phyloP scores from a whole-genome alignment of 92 coral and sea anemone genomes.

The Isaurus tuberculatus region DNA sequence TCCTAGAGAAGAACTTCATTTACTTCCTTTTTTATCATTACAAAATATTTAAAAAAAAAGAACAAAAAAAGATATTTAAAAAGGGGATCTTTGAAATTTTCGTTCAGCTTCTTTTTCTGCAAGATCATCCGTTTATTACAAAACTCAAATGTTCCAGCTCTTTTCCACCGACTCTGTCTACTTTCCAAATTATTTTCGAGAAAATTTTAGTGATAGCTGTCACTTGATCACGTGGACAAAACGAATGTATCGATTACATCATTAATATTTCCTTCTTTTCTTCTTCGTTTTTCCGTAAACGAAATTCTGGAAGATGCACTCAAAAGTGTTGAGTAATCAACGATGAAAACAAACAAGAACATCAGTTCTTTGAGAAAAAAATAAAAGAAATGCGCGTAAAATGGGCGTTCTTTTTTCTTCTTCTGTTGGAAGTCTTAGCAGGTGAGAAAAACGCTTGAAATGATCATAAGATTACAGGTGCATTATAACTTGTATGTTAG shows the following conservation, averaged over 20 bases:
- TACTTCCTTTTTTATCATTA: not conserved
- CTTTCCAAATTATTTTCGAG: not conserved
- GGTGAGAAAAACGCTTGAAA: slow-evolving; percentile 39
- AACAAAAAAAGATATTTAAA: not conserved
- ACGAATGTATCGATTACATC: slow-evolving; percentile 20
- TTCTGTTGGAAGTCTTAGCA: slow-evolving; percentile 13
- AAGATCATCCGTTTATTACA: not conserved
- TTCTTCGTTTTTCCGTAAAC: not conserved
- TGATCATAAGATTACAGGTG: slow-evolving; percentile 15
- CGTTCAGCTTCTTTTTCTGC: not conserved
- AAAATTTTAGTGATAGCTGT: not conserved
- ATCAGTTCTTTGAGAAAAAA: slow-evolving; percentile 3
- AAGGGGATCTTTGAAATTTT: not conserved
- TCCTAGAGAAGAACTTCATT: not conserved
- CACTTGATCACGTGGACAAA: slow-evolving; percentile 30
- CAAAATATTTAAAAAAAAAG: not conserved
- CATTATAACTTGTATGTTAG: not conserved
- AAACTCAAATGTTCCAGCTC: not conserved
- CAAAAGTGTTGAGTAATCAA: slow-evolving; percentile 2
- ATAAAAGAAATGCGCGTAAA: slow-evolving; percentile 30
- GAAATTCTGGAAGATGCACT: not conserved
- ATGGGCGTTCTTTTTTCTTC: slow-evolving; percentile 21
- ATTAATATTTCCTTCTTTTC: slow-evolving; percentile 9
- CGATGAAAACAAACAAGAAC: not conserved
- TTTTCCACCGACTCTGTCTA: not conserved